Percentiles rank a stretch among this genome's conserved stretches.
phyloP scores from a whole-genome alignment of 1,140 invertebrate genomes.

The Drosophila serrata region DNA sequence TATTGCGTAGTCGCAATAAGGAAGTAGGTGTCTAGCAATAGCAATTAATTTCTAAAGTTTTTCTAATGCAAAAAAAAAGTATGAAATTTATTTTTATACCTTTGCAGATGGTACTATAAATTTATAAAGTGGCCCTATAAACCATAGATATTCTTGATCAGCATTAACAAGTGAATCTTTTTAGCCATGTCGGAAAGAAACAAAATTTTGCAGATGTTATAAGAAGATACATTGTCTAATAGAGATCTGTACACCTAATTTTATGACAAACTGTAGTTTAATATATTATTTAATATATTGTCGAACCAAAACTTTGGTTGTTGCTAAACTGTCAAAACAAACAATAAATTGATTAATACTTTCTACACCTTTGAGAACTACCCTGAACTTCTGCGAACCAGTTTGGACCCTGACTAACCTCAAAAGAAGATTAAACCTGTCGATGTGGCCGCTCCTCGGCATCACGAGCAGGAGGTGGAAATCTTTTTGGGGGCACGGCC shows the following conservation, averaged over 20 bases:
- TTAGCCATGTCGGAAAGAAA: too few species aligned
- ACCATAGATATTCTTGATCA: too few species aligned
- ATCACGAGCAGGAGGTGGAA: conserved; percentile 20
- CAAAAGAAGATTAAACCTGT: not conserved
- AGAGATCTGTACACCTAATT: too few species aligned
- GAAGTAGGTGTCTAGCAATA: not conserved
- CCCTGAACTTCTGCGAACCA: not conserved
- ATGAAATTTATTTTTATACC: too few species aligned
- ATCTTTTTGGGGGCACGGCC: conserved; percentile 65
- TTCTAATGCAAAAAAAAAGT: too few species aligned
- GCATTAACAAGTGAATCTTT: too few species aligned
- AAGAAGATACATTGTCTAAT: too few species aligned
- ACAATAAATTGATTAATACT: not conserved
- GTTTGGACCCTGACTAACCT: not conserved
- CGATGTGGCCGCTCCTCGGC: conserved; percentile 15
- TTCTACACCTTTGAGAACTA: not conserved
- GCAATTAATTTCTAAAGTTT: not conserved
- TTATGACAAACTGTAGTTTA: not conserved
- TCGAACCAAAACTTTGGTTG: not conserved
- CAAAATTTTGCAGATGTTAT: too few species aligned
- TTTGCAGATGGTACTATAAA: too few species aligned
- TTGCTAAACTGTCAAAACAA: conserved; percentile 9
- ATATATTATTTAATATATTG: not conserved
- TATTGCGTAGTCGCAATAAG: conserved; percentile 2
- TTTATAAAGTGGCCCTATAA: too few species aligned